A percentile compares a stretch with the other conserved stretches of the same genome.
These are phyloP conservation scores for Pseudachorutes palmiensis DNA, from an alignment of 1,140 invertebrate genomes.

Conservation along the genomic window DNA sequence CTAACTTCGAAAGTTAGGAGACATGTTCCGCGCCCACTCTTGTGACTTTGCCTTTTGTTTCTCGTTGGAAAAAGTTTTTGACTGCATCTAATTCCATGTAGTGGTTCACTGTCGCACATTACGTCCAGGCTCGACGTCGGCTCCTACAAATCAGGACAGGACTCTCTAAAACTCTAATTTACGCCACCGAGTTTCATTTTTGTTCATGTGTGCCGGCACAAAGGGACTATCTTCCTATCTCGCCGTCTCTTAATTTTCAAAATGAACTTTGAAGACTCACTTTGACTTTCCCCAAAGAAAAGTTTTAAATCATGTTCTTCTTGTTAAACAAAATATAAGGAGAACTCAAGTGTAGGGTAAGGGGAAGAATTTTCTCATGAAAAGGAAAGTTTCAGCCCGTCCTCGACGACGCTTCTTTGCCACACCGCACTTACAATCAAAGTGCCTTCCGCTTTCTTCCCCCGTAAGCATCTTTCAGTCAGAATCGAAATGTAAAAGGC, in stretches of 20 bases:
- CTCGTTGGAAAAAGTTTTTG: background rate
- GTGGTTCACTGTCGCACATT: no score
- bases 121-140: no score
- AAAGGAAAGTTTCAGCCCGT: no score
- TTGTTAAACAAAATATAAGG: slow-evolving; percentile 4
- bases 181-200: background rate
- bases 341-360: background rate
- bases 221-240: background rate
- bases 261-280: background rate
- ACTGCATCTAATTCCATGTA: background rate
- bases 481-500: no score
- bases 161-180: background rate
- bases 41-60: background rate
- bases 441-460: no score
- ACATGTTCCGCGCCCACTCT: background rate
- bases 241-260: background rate
- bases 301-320: slow-evolving; percentile 9
- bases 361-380: background rate
- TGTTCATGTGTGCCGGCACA: background rate
- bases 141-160: no score
- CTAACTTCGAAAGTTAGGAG: background rate
- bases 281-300: background rate
- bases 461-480: no score
- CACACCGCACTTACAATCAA: no score
- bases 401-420: no score